Percentiles rank a stretch among this genome's conserved stretches.
Conservation (phyloP, 2,113 vertebrate species). For the Telmatochromis sp. region DNA sequence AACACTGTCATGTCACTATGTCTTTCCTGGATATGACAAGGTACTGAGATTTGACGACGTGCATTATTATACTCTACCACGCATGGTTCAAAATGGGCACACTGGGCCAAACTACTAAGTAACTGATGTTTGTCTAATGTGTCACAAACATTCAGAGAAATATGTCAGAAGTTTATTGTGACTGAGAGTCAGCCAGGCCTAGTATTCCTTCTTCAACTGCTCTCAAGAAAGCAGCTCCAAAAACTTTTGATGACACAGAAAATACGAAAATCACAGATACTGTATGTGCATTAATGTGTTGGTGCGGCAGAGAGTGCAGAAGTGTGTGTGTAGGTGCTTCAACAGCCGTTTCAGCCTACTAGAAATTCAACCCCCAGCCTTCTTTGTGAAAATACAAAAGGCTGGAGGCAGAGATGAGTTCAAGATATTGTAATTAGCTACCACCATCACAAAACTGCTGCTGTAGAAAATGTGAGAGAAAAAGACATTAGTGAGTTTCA, state of each 20-base stretch:
- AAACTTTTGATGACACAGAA: neutral
- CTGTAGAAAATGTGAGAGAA: neutral
- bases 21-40: neutral
- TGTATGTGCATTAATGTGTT: neutral
- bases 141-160: neutral
- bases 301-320: neutral
- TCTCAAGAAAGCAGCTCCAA: neutral
- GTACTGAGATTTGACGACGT: neutral
- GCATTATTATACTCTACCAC: neutral
- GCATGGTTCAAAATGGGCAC: neutral
- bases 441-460: slow-evolving; percentile 5
- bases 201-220: neutral
- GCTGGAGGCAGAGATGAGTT: slow-evolving; percentile 15
- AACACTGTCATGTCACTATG: neutral
- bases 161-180: neutral
- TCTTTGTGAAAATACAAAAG: slow-evolving; percentile 21
- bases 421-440: slow-evolving; percentile 36
- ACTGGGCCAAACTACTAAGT: neutral
- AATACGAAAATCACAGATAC: neutral
- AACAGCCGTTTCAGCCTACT: slow-evolving; percentile 23
- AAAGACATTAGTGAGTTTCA: neutral
- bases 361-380: neutral
- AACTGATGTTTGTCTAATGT: neutral
- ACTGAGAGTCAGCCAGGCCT: neutral
- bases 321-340: slow-evolving; percentile 27